Evolutionary conservation across 2,888 invertebrate genomes (phyloP).

Genomic region (Rambutsinella grinnellia): DNA sequence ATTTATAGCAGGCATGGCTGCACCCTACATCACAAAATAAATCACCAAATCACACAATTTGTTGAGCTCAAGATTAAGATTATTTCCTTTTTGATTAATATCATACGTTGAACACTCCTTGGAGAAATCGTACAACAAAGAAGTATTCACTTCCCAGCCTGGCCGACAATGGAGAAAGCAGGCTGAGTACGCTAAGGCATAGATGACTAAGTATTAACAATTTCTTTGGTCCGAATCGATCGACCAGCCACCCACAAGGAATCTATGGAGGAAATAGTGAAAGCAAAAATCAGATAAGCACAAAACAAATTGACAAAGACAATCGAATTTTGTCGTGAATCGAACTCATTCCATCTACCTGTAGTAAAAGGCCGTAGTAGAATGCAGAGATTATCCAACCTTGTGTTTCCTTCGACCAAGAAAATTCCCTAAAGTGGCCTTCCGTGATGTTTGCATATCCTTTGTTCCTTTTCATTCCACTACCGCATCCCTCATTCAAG

Average conservation of each 20-base stretch:
- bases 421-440: conserved; percentile 69
- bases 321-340: background rate
- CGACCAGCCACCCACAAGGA: conserved; percentile 70
- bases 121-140: conserved; percentile 69
- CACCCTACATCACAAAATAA: conserved; percentile 63
- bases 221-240: conserved; percentile 70
- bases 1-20: conserved; percentile 64
- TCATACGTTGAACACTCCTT: conserved; percentile 72
- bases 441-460: background rate
- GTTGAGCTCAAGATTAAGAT: background rate
- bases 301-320: background rate
- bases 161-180: conserved; percentile 71
- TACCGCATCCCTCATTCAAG: conserved; percentile 25
- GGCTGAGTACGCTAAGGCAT: conserved; percentile 69
- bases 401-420: conserved; percentile 73
- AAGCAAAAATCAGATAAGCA: background rate
- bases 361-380: conserved; percentile 72
- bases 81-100: background rate
- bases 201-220: conserved; percentile 69
- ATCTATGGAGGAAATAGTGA: conserved; percentile 67
- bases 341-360: conserved; percentile 33
- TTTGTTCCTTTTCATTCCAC: background rate
- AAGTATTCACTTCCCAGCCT: conserved; percentile 69
- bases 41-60: background rate
- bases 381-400: conserved; percentile 73